Evolutionary conservation across 1,140 invertebrate species (phyloP), one percentile per base, ranked within the genome.

Genomic region (Achatina immaculata): DNA sequence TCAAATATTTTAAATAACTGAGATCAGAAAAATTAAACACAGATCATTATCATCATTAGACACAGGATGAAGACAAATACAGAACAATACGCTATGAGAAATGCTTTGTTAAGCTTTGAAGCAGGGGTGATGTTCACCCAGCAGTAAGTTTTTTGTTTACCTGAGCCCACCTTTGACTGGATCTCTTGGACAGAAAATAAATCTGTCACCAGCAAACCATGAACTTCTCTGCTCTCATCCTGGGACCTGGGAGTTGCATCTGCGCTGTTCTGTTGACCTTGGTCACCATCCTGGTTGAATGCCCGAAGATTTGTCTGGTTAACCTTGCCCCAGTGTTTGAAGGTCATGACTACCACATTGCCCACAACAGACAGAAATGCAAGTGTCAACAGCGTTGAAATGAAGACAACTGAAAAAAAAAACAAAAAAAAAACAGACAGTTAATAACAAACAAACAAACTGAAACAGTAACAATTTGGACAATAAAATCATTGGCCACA

Each of bases 361-460:
- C 72, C 72, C 19, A 74, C 31, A 43, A 74, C 72, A 48, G 42
- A 74, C 24, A 74, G 24, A 51, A 74, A 74, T 16, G 42, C n/a
- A 28, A 74, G 7, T 43, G 36, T 4, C 72, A 74, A 28, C 72
- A 74, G 42, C 21, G 19, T 4, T 3, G 72, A 43, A 21, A 74
- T n/a, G 72, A 48, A 74, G 42, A 74, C 28, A 51, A 74, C 72
- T 74, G 31, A 43, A 71, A 71, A 6, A 71, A 71, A 11, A 42
- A 11, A 40, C 14, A 11, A 36, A 71, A n/a, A n/a, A n/a, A n/a
- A n/a, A n/a, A n/a, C n/a, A n/a, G n/a, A n/a, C n/a, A n/a, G n/a
- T n/a, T n/a, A n/a, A n/a, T n/a, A n/a, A n/a, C n/a, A 69, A 4
- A 14, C 55, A 58, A 58, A 58, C 4, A 3, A n/a, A 58, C 31